Evolutionary conservation across 2,113 vertebrate species (phyloP).

Genomic region (Clarias batrachus): DNA sequence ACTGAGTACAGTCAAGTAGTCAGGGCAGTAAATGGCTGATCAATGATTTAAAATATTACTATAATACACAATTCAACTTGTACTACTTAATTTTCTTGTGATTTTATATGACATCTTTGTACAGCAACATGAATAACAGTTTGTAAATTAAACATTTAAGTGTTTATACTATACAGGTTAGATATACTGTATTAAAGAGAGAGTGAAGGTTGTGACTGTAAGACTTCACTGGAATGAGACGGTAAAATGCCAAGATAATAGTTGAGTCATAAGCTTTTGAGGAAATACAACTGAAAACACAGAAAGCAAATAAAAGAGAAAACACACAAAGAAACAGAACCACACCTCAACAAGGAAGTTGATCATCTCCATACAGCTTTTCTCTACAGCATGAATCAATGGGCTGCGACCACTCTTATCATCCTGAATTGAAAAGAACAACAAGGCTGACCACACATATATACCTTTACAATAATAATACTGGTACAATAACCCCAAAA

Average conservation of each 20-base stretch:
- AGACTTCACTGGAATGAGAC: neutral
- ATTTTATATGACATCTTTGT: neutral
- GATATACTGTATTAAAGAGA: neutral
- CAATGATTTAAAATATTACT: neutral
- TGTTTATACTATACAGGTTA: neutral
- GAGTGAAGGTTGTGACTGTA: neutral
- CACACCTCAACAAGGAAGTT: conserved; percentile 78
- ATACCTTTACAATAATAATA: neutral
- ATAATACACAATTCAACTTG: neutral
- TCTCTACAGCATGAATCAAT: conserved; percentile 85
- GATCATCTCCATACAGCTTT: conserved; percentile 78
- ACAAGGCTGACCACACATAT: neutral
- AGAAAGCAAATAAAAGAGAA: conserved; percentile 21
- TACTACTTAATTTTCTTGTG: neutral
- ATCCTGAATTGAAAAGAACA: conserved; percentile 68
- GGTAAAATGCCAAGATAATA: neutral
- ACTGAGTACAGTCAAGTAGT: neutral
- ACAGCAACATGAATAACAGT: neutral
- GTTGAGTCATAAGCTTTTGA: conserved; percentile 27
- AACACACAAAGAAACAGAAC: conserved; percentile 19
- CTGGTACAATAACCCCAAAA: neutral
- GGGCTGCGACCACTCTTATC: conserved; percentile 86
- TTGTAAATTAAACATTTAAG: neutral
- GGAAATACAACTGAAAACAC: conserved; percentile 33
- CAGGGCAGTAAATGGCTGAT: neutral